Evolutionary conservation across 2,113 vertebrate genomes (phyloP), one percentile per base, ranked within the genome.

Genomic region (Syngnathus typhle): DNA sequence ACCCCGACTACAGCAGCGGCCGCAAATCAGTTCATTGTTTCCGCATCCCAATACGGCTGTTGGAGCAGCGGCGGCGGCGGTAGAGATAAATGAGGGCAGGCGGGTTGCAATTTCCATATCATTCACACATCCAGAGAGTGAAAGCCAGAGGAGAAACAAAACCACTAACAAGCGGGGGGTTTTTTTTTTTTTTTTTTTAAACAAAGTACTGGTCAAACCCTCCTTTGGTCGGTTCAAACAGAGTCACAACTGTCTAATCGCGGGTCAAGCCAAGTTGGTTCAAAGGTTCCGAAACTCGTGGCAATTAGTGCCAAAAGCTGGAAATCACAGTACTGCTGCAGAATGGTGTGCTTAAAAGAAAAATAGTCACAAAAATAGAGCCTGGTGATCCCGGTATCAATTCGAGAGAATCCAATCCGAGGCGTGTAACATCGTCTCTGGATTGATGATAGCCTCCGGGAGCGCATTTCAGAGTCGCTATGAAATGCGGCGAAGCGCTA

Each of bases 81-180:
- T 32, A 32, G 27, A 82, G 78, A 87, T 83, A 76, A 86, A 86
- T 78, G 77, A 83, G 77, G 79, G 68, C 76, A 71, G 71, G 67
- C 70, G 36, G 72, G 39, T 76, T 75, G 74, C 80, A 78, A 87
- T 88, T 85, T 87, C 80, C 81, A 82, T 84, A 84, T 87, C 83
- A 87, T 83, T 87, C 83, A 82, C 54, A 8, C 32, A 63, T 21
- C 68, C 69, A 74, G 82, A 83, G 70, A 73, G 70, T 65, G 74
- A 76, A 52, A 64, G 61, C 41, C 61, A 37, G 16, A 38, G 37
- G 39, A 38, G 27, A 64, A 58, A 58, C 55, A 58, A 58, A 58
- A 58, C 27, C 27, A 16, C 27, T 36, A 58, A 58, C 27, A 36
- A 36, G 27, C 55, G 0, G n/a, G n/a, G n/a, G n/a, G n/a, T 52